Percentiles rank a stretch among this genome's conserved stretches.
These are phyloP conservation scores for Microplitis manilae DNA, from an alignment of 2,888 invertebrate species.

Conservation along the genomic window DNA sequence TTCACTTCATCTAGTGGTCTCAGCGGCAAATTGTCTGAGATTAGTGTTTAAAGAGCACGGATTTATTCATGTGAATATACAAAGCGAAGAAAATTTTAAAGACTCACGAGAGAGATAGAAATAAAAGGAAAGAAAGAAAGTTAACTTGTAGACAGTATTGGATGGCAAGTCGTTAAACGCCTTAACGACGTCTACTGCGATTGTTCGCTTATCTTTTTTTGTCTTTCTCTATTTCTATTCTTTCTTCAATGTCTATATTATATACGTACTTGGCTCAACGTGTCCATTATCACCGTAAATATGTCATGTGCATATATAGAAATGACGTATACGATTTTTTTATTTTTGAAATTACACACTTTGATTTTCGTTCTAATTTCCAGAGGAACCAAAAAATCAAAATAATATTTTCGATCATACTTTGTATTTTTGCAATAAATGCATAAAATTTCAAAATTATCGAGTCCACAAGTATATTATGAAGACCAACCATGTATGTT, in stretches of 20 bases:
- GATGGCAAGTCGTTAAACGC: constrained; percentile 66
- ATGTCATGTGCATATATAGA: no score
- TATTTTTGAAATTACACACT: no score
- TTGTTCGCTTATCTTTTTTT: constrained; percentile 23
- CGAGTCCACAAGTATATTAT: no score
- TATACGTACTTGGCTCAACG: no score
- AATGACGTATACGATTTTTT: no score
- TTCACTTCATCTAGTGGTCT: not conserved
- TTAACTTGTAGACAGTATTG: constrained; percentile 59
- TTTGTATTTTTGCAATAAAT: no score
- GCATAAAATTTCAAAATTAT: no score
- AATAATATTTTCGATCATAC: no score
- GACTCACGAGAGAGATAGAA: constrained; percentile 33
- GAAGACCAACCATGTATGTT: no score
- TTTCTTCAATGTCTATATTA: not conserved
- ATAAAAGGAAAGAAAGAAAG: constrained; percentile 19
- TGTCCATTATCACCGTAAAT: no score
- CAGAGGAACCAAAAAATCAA: no score
- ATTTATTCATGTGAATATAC: not conserved
- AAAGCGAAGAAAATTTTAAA: constrained; percentile 17
- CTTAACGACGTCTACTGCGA: constrained; percentile 56
- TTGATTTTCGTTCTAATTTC: no score
- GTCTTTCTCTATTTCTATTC: not conserved
- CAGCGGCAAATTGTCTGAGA: not conserved
- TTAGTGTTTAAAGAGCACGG: not conserved